Evolutionary conservation across 2,888 invertebrate species (phyloP), one percentile per base, ranked within the genome.

Genomic region (Erpobdella octoculata): DNA sequence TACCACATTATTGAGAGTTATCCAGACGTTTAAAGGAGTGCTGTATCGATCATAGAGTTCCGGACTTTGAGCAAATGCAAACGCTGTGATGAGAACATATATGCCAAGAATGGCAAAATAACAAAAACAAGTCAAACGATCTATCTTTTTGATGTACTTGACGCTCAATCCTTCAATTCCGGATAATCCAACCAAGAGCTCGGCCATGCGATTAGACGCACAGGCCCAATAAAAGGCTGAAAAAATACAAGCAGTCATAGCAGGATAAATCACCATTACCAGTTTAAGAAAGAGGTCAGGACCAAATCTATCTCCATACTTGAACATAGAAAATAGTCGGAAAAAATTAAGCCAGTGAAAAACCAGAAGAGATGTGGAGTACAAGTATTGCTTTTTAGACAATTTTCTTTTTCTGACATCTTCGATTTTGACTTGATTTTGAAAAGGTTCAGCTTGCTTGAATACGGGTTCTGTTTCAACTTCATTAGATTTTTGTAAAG

Each of bases 211-310:
- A 6, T 35, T 35, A 35, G n/a, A 33, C 8, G 31, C 31, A 33
- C 62, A 62, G 1, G 62, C 62, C 31, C 35, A 62, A 21, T 62
- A 62, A 18, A 62, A 62, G 6, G 62, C 21, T 28, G 62, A 33
- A 6, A 33, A 18, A n/a, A 33, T 33, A 35, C 62, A n/a, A n/a
- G 62, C 62, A 12, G 62, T 28, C 33, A 62, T 62, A 2, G 35
- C 9, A 1, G 33, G 31, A 21, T 62, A 31, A 6, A 62, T 21
- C 6, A 62, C 1, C 8, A 62, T 31, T 33, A 62, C 35, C 35
- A 62, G n/a, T 62, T 62, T 62, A 35, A 62, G 33, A 12, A 62
- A 33, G 62, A 62, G 35, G 31, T 62, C 62, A n/a, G 62, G 35
- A 3, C 35, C 35, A 31, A 62, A 35, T n/a, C n/a, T 62, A 31